Base-by-base conservation (phyloP, 2,888 invertebrate genomes). In the Emmelina monodactyla region DNA sequence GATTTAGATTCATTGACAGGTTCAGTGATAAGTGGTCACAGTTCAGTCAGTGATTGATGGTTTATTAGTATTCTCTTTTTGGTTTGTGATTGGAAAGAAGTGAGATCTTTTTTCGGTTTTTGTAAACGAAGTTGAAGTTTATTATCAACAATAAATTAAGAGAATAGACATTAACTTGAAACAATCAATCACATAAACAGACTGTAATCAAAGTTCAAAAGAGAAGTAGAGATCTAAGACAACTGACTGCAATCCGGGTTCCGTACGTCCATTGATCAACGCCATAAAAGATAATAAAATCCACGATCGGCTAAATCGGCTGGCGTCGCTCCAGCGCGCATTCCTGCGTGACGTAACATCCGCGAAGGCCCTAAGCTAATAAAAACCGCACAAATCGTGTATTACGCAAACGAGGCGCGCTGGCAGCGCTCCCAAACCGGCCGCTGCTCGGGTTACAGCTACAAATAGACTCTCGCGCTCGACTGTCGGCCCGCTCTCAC, bases 221-320 rank as follows among this genome's bases (percentile, higher is more conserved):
- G n/a, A n/a, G n/a, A n/a, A n/a, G n/a, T n/a, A n/a, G n/a, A n/a
- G n/a, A n/a, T n/a, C n/a, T n/a, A n/a, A n/a, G n/a, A n/a, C n/a
- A n/a, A n/a, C 11, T n/a, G 25, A 33, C 32, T 28, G 28, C 16
- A 39, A 34, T 28, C 25, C 22, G 14, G 22, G 28, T 19, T 25
- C 25, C 9, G 11, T 25, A 58, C 58, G 62, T 58, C 65, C 60
- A 64, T 62, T 57, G 62, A 57, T 66, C 68, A 73, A 58, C 64
- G 68, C 78, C 78, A 73, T 76, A 78, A 71, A 76, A 73, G 72
- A 68, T 67, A 69, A 67, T 69, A 68, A 67, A 57, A 70, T 69
- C 67, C 67, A 64, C 61, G 62, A 58, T 57, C 62, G 62, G 64
- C 58, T 66, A 65, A 64, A 69, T 72, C 68, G 52, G 69, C 64